Percentiles rank a stretch among this genome's conserved stretches.
Evolutionary conservation across 2,797 vertebrate genomes (phyloP).

Genomic region (Pipistrellus kuhlii): DNA sequence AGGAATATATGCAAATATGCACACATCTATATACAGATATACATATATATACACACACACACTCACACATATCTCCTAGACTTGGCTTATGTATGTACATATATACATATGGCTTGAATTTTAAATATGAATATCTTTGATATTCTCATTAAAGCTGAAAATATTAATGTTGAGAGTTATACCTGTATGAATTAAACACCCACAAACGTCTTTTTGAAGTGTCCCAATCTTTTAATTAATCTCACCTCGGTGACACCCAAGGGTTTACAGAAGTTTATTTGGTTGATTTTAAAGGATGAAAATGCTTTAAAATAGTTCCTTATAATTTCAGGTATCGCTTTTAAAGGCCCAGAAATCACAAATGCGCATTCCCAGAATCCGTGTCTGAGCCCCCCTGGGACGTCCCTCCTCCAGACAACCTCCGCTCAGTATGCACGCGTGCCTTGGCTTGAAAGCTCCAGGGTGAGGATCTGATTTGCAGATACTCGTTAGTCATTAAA

Average conservation of each 20-base stretch:
- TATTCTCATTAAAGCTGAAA: slow-evolving; percentile 79
- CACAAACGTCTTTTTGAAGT: slow-evolving; percentile 74
- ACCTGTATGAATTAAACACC: slow-evolving; percentile 77
- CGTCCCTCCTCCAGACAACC: neutral
- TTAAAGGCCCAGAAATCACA: slow-evolving; percentile 42
- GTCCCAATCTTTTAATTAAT: slow-evolving; percentile 82
- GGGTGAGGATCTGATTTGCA: neutral
- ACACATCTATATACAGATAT: neutral
- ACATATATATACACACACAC: neutral
- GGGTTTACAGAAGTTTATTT: slow-evolving; percentile 63
- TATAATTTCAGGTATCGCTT: slow-evolving; percentile 29
- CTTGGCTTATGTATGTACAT: neutral
- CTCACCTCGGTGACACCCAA: slow-evolving; percentile 77
- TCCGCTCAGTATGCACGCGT: rapidly evolving
- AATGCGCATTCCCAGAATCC: neutral
- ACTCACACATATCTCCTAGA: neutral
- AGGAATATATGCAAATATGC: neutral
- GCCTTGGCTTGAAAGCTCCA: neutral
- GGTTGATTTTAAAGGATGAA: slow-evolving; percentile 49
- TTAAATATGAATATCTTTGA: slow-evolving; percentile 76
- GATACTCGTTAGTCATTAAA: neutral
- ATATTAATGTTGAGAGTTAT: slow-evolving; percentile 81
- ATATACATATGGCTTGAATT: slow-evolving; percentile 8
- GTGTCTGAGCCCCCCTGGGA: neutral
- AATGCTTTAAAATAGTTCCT: slow-evolving; percentile 51